A percentile compares a stretch with the other conserved stretches of the same genome.
Evolutionary conservation across 2,113 vertebrate genomes (phyloP).

Genomic region (Nannobrachium achirus): DNA sequence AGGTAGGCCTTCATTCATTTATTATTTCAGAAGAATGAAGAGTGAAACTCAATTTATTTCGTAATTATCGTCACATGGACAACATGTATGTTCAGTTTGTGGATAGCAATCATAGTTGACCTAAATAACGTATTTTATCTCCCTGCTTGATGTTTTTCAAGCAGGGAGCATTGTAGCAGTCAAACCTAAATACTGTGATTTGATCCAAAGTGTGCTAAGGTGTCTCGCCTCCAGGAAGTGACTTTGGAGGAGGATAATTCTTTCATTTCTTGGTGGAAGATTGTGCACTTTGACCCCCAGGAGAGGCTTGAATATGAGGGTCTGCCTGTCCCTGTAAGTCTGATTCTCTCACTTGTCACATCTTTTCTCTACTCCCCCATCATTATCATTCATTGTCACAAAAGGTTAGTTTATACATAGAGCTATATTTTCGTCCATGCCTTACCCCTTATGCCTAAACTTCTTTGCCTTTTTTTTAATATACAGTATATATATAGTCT

Average conservation of each 20-base stretch:
- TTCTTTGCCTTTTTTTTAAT: too few species aligned
- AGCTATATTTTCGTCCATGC: too few species aligned
- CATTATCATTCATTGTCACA: too few species aligned
- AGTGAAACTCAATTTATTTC: not conserved
- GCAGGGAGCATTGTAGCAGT: too few species aligned
- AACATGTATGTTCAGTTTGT: too few species aligned
- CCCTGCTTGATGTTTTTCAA: too few species aligned
- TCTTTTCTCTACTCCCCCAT: conserved; percentile 3
- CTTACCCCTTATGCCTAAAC: too few species aligned
- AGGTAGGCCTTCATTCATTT: conserved; percentile 44
- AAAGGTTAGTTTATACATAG: too few species aligned
- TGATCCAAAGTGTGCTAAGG: conserved; percentile 72
- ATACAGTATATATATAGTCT: too few species aligned
- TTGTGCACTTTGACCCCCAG: conserved; percentile 84
- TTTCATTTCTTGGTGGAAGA: conserved; percentile 86
- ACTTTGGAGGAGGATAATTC: conserved; percentile 78
- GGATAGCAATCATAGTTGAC: too few species aligned
- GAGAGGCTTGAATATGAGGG: conserved; percentile 88
- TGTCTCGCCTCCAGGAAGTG: conserved; percentile 86
- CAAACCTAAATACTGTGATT: not conserved
- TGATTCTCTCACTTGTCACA: not conserved
- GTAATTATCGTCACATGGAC: too few species aligned
- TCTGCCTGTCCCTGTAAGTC: conserved; percentile 84
- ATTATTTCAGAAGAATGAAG: not conserved
- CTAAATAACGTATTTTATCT: too few species aligned